Conservation (phyloP, 2,888 invertebrate species). For the Arrhopalites spinosus region DNA sequence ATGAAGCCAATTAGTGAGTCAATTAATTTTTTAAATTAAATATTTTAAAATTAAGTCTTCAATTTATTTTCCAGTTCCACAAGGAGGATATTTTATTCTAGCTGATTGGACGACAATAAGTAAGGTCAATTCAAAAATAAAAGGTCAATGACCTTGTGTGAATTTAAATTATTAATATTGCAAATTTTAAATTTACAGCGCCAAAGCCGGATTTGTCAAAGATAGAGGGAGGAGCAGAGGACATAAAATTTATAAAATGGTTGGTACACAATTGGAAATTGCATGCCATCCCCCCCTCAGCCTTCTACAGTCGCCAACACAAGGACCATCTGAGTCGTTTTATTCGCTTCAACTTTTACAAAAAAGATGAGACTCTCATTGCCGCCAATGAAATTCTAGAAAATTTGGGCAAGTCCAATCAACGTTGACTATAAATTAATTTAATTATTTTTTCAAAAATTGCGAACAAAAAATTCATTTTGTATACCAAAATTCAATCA, state of each 20-base stretch:
- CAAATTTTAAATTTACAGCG: neutral
- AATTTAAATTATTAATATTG: no score
- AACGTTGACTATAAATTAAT: no score
- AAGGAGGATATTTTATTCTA: constrained; percentile 93
- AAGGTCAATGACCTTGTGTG: no score
- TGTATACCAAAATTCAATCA: no score
- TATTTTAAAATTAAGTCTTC: no score
- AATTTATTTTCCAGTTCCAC: no score
- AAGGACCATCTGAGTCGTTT: constrained; percentile 82
- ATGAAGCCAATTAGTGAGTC: constrained; percentile 74
- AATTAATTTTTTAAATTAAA: no score
- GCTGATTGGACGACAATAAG: constrained; percentile 85
- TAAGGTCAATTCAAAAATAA: no score
- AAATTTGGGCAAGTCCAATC: neutral
- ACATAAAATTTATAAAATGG: constrained; percentile 95
- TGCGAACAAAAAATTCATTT: no score
- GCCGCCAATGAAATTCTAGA: constrained; percentile 21
- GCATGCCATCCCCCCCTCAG: constrained; percentile 91
- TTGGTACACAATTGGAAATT: constrained; percentile 90
- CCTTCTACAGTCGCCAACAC: constrained; percentile 83
- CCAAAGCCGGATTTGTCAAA: constrained; percentile 69
- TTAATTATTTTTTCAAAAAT: no score
- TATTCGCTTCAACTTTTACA: constrained; percentile 92
- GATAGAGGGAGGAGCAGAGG: constrained; percentile 70
- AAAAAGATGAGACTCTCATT: constrained; percentile 59